Evolutionary conservation across 2,888 invertebrate species (phyloP).

Genomic region (Coleophora deauratella): DNA sequence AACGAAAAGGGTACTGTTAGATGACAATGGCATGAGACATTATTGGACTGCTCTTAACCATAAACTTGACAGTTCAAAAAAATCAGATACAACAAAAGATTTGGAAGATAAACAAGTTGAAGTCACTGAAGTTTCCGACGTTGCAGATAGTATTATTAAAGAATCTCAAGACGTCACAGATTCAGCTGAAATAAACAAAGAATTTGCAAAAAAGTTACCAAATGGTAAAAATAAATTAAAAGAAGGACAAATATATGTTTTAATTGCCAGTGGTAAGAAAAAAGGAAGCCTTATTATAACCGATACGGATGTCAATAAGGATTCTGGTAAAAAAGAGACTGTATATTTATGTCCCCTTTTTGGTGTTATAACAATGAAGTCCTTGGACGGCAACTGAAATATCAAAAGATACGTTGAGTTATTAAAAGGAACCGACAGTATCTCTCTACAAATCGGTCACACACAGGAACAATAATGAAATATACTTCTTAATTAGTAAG

Average conservation of each 20-base stretch:
- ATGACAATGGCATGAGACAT: conserved; percentile 47
- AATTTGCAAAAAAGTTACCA: conserved; percentile 9
- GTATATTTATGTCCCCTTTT: conserved; percentile 54
- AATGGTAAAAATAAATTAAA: conserved; percentile 12
- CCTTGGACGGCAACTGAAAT: conserved; percentile 16
- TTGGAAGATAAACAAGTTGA: not conserved
- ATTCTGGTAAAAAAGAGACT: conserved; percentile 22
- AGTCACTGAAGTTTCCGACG: conserved; percentile 1
- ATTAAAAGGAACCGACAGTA: too few species aligned
- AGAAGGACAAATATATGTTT: conserved; percentile 3
- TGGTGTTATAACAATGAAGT: conserved; percentile 42
- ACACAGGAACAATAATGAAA: too few species aligned
- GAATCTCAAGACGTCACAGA: not conserved
- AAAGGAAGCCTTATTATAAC: too few species aligned
- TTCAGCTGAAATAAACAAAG: not conserved
- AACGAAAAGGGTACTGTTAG: conserved; percentile 33
- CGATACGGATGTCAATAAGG: too few species aligned
- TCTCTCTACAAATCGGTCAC: too few species aligned
- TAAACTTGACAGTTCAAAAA: conserved; percentile 13
- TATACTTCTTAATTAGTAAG: too few species aligned
- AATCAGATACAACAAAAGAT: not conserved
- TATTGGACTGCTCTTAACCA: conserved; percentile 36
- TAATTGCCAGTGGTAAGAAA: too few species aligned
- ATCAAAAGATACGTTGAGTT: too few species aligned
- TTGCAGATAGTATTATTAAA: not conserved